Evolutionary conservation across 2,113 vertebrate genomes (phyloP), one percentile per base, ranked within the genome.

Genomic region (Scopus umbretta): DNA sequence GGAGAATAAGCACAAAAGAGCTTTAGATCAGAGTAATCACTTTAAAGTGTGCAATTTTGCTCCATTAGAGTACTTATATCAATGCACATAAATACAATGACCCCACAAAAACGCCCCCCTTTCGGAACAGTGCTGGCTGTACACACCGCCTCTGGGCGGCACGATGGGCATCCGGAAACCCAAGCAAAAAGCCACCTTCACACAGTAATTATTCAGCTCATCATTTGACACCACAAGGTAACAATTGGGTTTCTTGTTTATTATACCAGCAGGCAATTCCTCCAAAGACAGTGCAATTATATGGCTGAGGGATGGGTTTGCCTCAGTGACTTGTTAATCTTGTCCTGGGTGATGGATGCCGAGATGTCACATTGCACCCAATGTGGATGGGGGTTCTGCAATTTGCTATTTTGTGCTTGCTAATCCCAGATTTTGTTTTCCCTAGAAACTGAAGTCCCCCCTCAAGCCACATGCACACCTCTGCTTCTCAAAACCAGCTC

Each of bases 331-430:
- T 34, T 5, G 13, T 11, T 34, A 11, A 30, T 14, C 53, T 55
- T 38, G 36, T 20, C n/a, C 26, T 1, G 0, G 36, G 1, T 18
- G 15, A 16, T 0, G 16, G 47, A 14, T 22, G 22, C 21, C 0
- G 6, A 53, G n/a, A 30, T 6, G n/a, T 55, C 47, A 7, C n/a
- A 1, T 4, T 11, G 47, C 29, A 25, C 43, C 36, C 32, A 13
- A 1, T 0, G 4, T 5, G 36, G n/a, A 10, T 3, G 12, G 21
- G 6, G 23, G 7, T 36, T 45, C 61, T 45, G 12, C 36, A 23
- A 16, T 3, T 15, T 12, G 30, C 47, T 12, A 1, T 29, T 75
- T 20, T 19, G n/a, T 15, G 21, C 11, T 58, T 27, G 10, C 34
- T 26, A 36, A 79, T 27, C 45, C 27, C 19, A 43, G 32, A 6